Percentiles rank a stretch among this genome's conserved stretches.
phyloP scores from a whole-genome alignment of 2,888 invertebrate species.

The Microchrysa polita region DNA sequence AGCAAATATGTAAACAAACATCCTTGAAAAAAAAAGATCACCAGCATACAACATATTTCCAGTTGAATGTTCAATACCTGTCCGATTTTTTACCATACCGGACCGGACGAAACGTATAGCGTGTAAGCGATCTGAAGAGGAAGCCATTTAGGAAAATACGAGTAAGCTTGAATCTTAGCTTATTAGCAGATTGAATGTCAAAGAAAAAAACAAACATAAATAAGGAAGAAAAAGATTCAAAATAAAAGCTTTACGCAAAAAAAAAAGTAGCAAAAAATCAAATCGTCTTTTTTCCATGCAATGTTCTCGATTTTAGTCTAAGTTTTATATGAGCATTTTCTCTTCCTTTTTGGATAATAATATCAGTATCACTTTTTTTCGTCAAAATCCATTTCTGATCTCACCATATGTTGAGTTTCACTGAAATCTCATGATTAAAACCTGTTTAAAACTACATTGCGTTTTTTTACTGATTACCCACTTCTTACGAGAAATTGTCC shows the following conservation, averaged over 20 bases:
- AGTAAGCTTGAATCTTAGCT: too few species aligned
- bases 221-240: constrained; percentile 43
- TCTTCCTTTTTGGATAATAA: too few species aligned
- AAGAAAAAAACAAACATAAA: constrained; percentile 38
- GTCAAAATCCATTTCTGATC: neutral
- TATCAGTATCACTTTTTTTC: too few species aligned
- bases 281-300: neutral
- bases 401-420: constrained; percentile 43
- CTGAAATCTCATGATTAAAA: constrained; percentile 24
- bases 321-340: too few species aligned
- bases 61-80: neutral
- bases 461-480: constrained; percentile 25
- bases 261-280: neutral
- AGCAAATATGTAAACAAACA: constrained; percentile 18
- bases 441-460: neutral
- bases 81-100: neutral
- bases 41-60: too few species aligned
- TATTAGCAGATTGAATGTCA: constrained; percentile 51
- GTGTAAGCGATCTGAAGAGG: constrained; percentile 64
- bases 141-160: constrained; percentile 59
- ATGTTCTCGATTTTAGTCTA: too few species aligned
- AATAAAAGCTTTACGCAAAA: too few species aligned
- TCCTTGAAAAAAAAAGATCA: too few species aligned
- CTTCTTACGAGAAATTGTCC: neutral
- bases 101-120: constrained; percentile 51